Conservation (phyloP, 1,140 invertebrate species). For the Zelostemma sp. region DNA sequence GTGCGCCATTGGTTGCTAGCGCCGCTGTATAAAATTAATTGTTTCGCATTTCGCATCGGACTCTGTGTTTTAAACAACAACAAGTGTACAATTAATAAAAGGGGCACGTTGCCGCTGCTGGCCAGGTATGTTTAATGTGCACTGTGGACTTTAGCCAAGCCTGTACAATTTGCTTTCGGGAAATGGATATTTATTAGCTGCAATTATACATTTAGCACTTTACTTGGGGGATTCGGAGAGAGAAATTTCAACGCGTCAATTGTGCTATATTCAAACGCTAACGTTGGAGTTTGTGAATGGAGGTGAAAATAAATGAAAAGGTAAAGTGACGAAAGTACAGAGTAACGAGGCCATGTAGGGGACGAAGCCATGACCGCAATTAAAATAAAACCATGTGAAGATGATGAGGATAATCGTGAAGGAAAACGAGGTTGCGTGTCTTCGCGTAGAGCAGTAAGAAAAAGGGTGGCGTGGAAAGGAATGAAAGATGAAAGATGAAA, state of each 20-base stretch:
- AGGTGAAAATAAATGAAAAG: too few relatives aligned
- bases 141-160: constrained; percentile 21
- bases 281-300: too few relatives aligned
- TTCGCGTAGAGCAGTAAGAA: background rate
- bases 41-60: constrained; percentile 29
- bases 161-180: constrained; percentile 13
- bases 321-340: too few relatives aligned
- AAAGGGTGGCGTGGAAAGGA: constrained; percentile 8
- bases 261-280: too few relatives aligned
- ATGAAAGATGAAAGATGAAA: constrained; percentile 1
- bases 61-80: constrained; percentile 30
- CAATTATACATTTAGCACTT: too few relatives aligned
- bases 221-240: constrained; percentile 10
- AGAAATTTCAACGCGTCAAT: constrained; percentile 6
- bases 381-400: constrained; percentile 28
- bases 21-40: constrained; percentile 34
- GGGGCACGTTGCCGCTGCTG: constrained; percentile 7
- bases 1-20: constrained; percentile 27
- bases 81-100: constrained; percentile 28
- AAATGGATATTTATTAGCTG: constrained; percentile 32
- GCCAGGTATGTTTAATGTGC: constrained; percentile 15
- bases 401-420: constrained; percentile 18
- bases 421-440: constrained; percentile 18
- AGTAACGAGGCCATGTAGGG: constrained; percentile 9
- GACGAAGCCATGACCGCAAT: constrained; percentile 27